Percentiles rank a stretch among this genome's conserved stretches.
These are phyloP conservation scores for Antrozous pallidus DNA, from an alignment of 2,797 vertebrate species.

Conservation along the genomic window DNA sequence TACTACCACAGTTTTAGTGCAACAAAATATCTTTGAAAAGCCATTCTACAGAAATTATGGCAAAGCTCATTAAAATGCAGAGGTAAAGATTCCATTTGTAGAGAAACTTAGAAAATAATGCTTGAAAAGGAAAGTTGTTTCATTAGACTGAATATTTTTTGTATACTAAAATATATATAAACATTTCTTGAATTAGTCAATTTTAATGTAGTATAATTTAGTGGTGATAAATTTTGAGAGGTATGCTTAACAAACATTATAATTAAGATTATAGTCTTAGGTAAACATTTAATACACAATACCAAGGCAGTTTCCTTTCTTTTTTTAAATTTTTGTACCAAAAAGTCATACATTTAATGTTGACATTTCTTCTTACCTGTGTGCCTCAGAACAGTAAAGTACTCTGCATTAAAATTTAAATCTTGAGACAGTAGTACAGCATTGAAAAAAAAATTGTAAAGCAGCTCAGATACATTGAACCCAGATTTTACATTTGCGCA, in stretches of 20 bases:
- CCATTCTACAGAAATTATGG: constrained; percentile 77
- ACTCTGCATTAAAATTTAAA: constrained; percentile 81
- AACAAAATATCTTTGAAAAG: constrained; percentile 79
- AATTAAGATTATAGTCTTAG: constrained; percentile 71
- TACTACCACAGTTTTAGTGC: constrained; percentile 82
- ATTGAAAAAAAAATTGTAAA: constrained; percentile 80
- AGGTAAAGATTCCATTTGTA: constrained; percentile 82
- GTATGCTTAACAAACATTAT: constrained; percentile 64
- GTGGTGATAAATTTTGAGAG: constrained; percentile 72
- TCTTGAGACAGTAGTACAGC: constrained; percentile 86
- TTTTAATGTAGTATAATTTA: constrained; percentile 65
- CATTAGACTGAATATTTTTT: constrained; percentile 66
- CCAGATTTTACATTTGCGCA: constrained; percentile 81
- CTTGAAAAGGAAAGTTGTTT: constrained; percentile 72
- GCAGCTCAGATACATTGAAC: constrained; percentile 84
- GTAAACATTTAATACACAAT: constrained; percentile 80
- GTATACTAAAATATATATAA: constrained; percentile 76
- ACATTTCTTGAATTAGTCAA: constrained; percentile 71
- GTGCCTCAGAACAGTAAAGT: constrained; percentile 81
- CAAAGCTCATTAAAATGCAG: constrained; percentile 84
- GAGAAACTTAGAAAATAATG: constrained; percentile 81
- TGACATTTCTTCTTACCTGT: constrained; percentile 80
- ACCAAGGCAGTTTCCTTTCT: constrained; percentile 77
- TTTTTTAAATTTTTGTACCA: constrained; percentile 76
- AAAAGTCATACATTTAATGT: constrained; percentile 72